Evolutionary conservation across 2,113 vertebrate species (phyloP), one percentile per base, ranked within the genome.

Genomic region (Dissostichus mawsoni): DNA sequence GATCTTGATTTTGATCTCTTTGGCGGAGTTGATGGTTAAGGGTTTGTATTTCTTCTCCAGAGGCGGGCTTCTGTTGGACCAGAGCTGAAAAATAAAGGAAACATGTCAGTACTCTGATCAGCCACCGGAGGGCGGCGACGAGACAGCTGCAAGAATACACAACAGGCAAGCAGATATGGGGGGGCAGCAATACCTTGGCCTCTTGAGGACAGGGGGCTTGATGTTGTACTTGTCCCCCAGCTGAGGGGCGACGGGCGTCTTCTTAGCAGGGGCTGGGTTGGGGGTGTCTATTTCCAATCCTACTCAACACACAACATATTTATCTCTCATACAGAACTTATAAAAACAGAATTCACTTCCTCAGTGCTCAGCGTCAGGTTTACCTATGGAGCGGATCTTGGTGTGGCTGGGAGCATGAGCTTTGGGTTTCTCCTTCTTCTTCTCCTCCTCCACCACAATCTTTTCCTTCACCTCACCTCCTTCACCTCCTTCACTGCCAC

Each of bases 1-100:
- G 88, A 99, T 96, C 91, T 99, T 99, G 70, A 99, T 97, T 96
- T 98, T 99, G 88, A 98, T 98, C 89, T 99, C 98, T 93, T 99
- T 99, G 93, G 96, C 90, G 2, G 96, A 83, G 33, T 98, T 99
- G 0, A 97, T 96, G 0, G 96, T 99, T 0, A 99, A 95, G 16
- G 98, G 98, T 83, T 99, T 99, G 92, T 99, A 99, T 57, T 98
- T 99, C 81, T 99, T 99, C 93, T 99, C 98, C 4, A 95, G 95
- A 1, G 94, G 96, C 0, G 96, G 0, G 80, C 83, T 1, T 79
- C 97, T 85, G 16, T 90, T 66, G 0, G 88, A 3, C 92, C 58
- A 0, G 94, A 67, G 55, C 96, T 94, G 17, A 17, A 4, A 41
- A 17, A 48, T 0, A 75, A 58, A 56, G 4, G 2, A 74, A 50